Evolutionary conservation across 2,888 invertebrate species (phyloP), one percentile per base, ranked within the genome.

Genomic region (Plebejus melissa): DNA sequence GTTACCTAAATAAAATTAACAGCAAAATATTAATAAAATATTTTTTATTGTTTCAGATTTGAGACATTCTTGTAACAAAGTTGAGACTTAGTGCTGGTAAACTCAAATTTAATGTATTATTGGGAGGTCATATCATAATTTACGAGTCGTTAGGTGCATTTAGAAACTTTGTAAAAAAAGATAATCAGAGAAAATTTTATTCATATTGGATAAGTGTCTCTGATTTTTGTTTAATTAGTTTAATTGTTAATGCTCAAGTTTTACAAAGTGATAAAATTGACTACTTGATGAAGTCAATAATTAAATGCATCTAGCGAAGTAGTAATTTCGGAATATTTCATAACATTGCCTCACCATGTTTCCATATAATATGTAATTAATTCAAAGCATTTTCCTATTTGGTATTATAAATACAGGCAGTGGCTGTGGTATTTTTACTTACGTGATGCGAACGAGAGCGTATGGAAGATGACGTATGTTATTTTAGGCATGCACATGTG

Each of bases 401-500:
- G 93, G 93, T 93, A 92, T 93, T 93, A 90, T 92, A 89, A 91
- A 92, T 93, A 93, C 93, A 93, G 92, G 91, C 91, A 91, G 93
- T 93, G 93, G 93, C 93, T 93, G 93, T 93, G 93, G 93, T 93
- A 93, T 93, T 88, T 91, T 92, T 90, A 92, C 91, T 90, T 91
- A 90, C 87, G 87, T 90, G 90, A 90, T 84, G 81, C 88, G 90
- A 85, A 87, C 87, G 83, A 83, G 85, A 77, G 74, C 76, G 88
- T 79, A 83, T 89, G 90, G 79, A 83, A 91, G 93, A 75, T 75
- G 93, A 93, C 13, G 93, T 83, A 91, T 92, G 93, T 93, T 93
- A 92, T 83, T 88, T 81, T 91, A 92, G 92, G 93, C 93, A 93
- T 93, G 93, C 93, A 92, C 93, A 90, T 89, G 82, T 93, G 93